Evolutionary conservation across 2,113 vertebrate species (phyloP).

Genomic region (Erythrolamprus reginae): DNA sequence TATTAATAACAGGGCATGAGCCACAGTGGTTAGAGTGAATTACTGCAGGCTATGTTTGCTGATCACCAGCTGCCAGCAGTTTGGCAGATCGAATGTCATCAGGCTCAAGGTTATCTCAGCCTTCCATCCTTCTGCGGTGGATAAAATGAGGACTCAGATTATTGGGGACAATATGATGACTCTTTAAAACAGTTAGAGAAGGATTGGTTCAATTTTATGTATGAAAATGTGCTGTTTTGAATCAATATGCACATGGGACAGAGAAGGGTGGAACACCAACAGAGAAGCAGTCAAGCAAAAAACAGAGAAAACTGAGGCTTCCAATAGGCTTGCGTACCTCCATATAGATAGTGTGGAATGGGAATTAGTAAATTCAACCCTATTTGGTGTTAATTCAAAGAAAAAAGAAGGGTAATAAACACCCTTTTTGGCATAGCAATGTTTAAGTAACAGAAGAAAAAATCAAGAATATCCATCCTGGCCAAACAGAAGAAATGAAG

Average conservation of each 20-base stretch:
- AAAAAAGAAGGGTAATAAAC: constrained; percentile 31
- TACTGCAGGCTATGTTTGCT: no score
- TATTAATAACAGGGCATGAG: constrained; percentile 47
- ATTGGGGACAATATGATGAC: no score
- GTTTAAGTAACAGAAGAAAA: not conserved
- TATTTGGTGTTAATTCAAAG: constrained; percentile 29
- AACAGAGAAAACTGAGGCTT: constrained; percentile 64
- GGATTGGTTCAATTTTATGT: constrained; percentile 72
- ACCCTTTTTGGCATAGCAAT: not conserved
- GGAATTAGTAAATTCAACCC: constrained; percentile 41
- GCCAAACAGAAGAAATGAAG: not conserved
- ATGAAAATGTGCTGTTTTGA: constrained; percentile 76
- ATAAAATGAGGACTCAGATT: no score
- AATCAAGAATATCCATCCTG: not conserved
- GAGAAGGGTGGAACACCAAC: constrained; percentile 67
- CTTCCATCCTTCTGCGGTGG: no score
- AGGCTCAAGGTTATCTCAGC: no score
- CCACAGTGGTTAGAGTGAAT: no score
- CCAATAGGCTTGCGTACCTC: constrained; percentile 48
- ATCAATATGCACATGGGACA: constrained; percentile 79
- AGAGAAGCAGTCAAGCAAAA: constrained; percentile 69
- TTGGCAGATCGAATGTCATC: no score
- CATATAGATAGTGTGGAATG: constrained; percentile 48
- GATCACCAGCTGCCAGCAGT: no score
- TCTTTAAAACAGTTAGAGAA: no score